Conservation (phyloP, 2,888 invertebrate species). For the Megamerina dolium region DNA sequence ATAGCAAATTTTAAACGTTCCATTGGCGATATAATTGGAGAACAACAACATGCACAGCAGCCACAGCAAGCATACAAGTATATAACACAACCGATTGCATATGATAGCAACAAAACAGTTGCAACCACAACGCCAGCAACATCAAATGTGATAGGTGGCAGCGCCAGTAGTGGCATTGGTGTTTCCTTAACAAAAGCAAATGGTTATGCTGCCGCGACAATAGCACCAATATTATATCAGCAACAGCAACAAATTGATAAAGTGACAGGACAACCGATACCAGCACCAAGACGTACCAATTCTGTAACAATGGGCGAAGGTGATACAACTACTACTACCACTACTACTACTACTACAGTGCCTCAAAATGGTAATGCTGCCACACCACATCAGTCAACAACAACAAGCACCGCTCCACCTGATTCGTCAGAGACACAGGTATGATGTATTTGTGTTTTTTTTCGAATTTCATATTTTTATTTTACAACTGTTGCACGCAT, state of each 20-base stretch:
- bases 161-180: slow-evolving; percentile 17
- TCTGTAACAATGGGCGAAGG: slow-evolving; percentile 51
- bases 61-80: slow-evolving; percentile 33
- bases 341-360: slow-evolving; percentile 21
- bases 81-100: slow-evolving; percentile 30
- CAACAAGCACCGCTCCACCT: slow-evolving; percentile 15
- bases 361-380: slow-evolving; percentile 16
- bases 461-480: too few relatives aligned
- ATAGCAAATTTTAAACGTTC: slow-evolving; percentile 56
- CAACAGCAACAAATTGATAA: slow-evolving; percentile 30
- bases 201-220: slow-evolving; percentile 34
- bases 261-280: slow-evolving; percentile 45
- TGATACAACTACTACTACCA: slow-evolving; percentile 5
- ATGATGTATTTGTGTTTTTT: slow-evolving; percentile 20
- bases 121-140: slow-evolving; percentile 24
- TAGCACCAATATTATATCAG: slow-evolving; percentile 11
- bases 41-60: slow-evolving; percentile 18
- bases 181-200: slow-evolving; percentile 32
- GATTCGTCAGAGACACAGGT: slow-evolving; percentile 38
- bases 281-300: slow-evolving; percentile 50
- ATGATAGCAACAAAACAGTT: slow-evolving; percentile 28
- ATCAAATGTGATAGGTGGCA: slow-evolving; percentile 12
- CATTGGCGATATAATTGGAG: slow-evolving; percentile 49
- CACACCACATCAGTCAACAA: slow-evolving; percentile 12
- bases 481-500: too few relatives aligned